These are phyloP conservation scores for Eudasyphora cyanicolor DNA, from an alignment of 2,888 invertebrate genomes.

Conservation along the genomic window DNA sequence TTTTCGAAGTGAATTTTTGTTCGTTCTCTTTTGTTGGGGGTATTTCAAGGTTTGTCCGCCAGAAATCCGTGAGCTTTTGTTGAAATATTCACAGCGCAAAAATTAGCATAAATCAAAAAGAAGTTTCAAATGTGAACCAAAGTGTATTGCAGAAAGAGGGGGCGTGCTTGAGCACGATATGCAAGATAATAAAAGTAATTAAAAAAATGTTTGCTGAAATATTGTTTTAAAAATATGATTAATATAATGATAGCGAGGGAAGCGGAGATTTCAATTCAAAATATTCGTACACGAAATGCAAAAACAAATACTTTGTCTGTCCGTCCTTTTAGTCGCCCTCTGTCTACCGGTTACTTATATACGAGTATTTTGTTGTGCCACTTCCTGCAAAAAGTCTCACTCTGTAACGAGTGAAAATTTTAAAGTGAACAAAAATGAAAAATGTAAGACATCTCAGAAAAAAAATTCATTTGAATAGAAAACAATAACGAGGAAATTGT, in stretches of 20 bases:
- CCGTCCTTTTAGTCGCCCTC: neutral
- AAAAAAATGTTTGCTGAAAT: conserved; percentile 19
- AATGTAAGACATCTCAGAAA: neutral
- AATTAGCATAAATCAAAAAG: neutral
- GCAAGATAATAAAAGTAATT: conserved; percentile 58
- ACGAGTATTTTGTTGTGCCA: neutral
- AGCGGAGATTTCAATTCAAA: neutral
- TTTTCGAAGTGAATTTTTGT: neutral
- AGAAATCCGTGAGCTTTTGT: neutral
- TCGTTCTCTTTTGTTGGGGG: neutral
- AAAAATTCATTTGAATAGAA: conserved; percentile 14
- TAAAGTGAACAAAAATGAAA: neutral
- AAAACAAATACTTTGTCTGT: neutral
- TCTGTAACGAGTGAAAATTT: neutral
- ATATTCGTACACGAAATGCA: conserved; percentile 12
- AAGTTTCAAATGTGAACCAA: neutral
- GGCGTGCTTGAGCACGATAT: conserved; percentile 57
- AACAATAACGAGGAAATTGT: conserved; percentile 61
- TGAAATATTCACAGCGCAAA: neutral
- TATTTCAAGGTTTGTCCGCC: neutral
- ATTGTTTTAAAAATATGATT: neutral
- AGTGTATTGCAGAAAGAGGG: neutral
- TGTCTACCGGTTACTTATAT: neutral
- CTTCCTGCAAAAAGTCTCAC: conserved; percentile 4
- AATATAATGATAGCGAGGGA: neutral